Conservation (phyloP, 2,113 vertebrate genomes). For the Micronycteris hirsuta region DNA sequence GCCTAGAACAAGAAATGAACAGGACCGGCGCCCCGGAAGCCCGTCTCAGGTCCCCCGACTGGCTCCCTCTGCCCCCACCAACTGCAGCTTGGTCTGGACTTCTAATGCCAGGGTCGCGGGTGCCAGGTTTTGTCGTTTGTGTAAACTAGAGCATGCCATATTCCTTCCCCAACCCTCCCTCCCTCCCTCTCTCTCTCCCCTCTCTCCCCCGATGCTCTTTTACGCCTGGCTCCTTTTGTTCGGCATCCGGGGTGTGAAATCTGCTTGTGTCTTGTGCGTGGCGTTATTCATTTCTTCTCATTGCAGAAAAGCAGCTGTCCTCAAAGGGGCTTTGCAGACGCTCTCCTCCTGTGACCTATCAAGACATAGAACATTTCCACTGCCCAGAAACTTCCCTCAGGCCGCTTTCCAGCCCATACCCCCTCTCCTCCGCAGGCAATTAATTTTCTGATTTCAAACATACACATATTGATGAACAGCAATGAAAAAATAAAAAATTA, state of each 20-base stretch:
- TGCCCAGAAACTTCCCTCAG: neutral
- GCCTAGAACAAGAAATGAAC: neutral
- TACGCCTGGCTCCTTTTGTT: neutral
- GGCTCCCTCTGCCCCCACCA: neutral
- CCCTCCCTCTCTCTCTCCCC: neutral
- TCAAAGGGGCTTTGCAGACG: neutral
- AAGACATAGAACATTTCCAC: no score
- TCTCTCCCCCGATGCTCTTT: no score
- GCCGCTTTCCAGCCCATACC: neutral
- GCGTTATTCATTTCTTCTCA: neutral
- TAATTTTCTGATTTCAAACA: neutral
- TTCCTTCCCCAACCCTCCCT: no score
- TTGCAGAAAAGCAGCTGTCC: neutral
- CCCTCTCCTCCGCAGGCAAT: neutral
- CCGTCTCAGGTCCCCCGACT: no score
- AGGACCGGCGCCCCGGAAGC: neutral
- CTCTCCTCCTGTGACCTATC: neutral
- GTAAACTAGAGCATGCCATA: no score
- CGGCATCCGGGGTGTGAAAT: neutral
- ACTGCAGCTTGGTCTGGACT: neutral
- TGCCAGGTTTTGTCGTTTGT: neutral
- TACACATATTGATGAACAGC: no score
- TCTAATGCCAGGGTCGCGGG: neutral
- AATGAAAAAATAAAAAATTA: no score
- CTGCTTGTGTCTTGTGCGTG: no score